Percentiles rank a stretch among this genome's conserved stretches.
These are phyloP conservation scores for Ctenopoma multispine DNA, from an alignment of 2,797 vertebrate species.

Conservation along the genomic window DNA sequence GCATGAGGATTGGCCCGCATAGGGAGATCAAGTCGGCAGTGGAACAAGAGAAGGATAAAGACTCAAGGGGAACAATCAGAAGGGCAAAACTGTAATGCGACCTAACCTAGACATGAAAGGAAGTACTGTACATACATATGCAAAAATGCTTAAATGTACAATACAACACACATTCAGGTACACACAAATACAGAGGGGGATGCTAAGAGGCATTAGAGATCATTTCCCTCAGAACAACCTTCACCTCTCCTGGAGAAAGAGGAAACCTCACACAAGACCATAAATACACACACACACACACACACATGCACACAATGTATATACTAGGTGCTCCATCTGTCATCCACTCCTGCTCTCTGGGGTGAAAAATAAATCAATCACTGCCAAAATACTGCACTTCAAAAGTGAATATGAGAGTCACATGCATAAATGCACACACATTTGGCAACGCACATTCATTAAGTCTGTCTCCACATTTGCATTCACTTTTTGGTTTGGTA, in stretches of 20 bases:
- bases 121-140: slow-evolving; percentile 27
- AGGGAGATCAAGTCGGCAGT: slow-evolving; percentile 36
- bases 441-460: slow-evolving; percentile 17
- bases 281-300: slow-evolving; percentile 33
- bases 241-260: slow-evolving; percentile 37
- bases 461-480: slow-evolving; percentile 34
- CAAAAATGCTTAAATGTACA: slow-evolving; percentile 42
- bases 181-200: slow-evolving; percentile 17
- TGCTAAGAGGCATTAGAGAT: slow-evolving; percentile 28
- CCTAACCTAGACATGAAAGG: slow-evolving; percentile 55
- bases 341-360: slow-evolving; percentile 43
- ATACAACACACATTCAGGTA: slow-evolving; percentile 22
- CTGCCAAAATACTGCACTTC: slow-evolving; percentile 64
- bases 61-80: slow-evolving; percentile 56
- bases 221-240: slow-evolving; percentile 33
- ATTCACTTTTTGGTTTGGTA: slow-evolving; percentile 41
- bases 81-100: slow-evolving; percentile 67
- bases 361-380: slow-evolving; percentile 67
- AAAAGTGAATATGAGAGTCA: slow-evolving; percentile 17
- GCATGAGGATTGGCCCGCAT: slow-evolving; percentile 8
- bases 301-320: slow-evolving; percentile 30
- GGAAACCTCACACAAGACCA: slow-evolving; percentile 23
- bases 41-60: slow-evolving; percentile 44
- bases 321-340: slow-evolving; percentile 41
- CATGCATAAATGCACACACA: slow-evolving; percentile 31